A percentile compares a stretch with the other conserved stretches of the same genome.
Conservation (phyloP, 1,140 invertebrate species). For the Papilio machaon region DNA sequence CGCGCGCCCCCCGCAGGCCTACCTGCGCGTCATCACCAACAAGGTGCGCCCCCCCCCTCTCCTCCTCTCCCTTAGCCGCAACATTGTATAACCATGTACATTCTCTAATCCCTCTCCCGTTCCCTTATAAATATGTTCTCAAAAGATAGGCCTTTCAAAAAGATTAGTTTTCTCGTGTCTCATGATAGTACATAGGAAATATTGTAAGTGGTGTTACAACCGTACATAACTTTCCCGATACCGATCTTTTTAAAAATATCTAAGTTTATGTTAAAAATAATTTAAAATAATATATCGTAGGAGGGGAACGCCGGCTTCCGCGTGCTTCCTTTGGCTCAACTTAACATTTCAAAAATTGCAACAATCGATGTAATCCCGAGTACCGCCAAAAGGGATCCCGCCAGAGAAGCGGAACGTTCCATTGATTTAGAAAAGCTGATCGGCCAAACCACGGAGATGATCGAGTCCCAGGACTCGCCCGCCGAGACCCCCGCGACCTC, state of each 20-base stretch:
- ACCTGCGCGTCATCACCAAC: slow-evolving; percentile 65
- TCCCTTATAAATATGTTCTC: too few relatives aligned
- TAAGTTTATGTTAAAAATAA: background rate
- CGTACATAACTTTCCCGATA: too few relatives aligned
- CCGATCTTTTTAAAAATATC: too few relatives aligned
- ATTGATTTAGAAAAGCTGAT: slow-evolving; percentile 73
- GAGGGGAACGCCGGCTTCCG: slow-evolving; percentile 57
- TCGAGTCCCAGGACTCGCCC: slow-evolving; percentile 40
- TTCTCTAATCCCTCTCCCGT: too few relatives aligned
- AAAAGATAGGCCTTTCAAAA: too few relatives aligned
- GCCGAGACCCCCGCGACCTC: background rate
- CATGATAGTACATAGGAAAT: too few relatives aligned
- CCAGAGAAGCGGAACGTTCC: slow-evolving; percentile 67
- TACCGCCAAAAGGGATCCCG: slow-evolving; percentile 54
- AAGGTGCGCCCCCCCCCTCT: slow-evolving; percentile 52
- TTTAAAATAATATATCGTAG: slow-evolving; percentile 50
- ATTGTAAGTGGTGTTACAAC: too few relatives aligned
- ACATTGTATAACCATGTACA: too few relatives aligned
- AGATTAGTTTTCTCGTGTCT: too few relatives aligned
- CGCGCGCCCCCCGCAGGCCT: slow-evolving; percentile 78
- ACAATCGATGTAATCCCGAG: slow-evolving; percentile 49
- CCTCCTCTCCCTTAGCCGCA: too few relatives aligned
- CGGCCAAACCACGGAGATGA: slow-evolving; percentile 51
- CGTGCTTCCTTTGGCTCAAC: slow-evolving; percentile 65
- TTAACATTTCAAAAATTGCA: slow-evolving; percentile 58